A percentile compares a stretch with the other conserved stretches of the same genome.
These are phyloP conservation scores for Zaprionus capensis DNA, from an alignment of 1,140 invertebrate species.

Conservation along the genomic window DNA sequence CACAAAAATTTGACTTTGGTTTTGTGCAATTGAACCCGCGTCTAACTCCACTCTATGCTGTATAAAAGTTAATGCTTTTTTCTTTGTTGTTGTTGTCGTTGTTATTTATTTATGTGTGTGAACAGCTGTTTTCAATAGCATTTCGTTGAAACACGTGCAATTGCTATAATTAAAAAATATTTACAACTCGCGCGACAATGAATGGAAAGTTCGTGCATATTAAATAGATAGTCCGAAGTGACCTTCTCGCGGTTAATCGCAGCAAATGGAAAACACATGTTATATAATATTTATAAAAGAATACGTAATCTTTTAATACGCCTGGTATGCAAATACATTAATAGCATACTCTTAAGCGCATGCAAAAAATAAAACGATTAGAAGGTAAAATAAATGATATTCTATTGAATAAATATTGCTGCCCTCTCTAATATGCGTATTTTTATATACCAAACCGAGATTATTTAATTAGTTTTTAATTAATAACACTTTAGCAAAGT, in stretches of 20 bases:
- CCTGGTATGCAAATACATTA: background rate
- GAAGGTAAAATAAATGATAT: background rate
- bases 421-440: background rate
- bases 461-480: background rate
- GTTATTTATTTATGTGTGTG: background rate
- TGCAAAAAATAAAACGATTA: background rate
- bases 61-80: background rate
- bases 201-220: conserved; percentile 4
- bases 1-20: background rate
- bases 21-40: background rate
- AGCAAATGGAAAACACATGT: background rate
- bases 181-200: background rate
- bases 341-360: background rate
- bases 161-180: background rate
- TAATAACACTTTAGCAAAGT: background rate
- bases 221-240: background rate
- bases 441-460: background rate
- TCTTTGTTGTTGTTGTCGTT: background rate
- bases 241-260: conserved; percentile 1
- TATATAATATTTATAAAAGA: background rate
- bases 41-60: background rate
- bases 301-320: background rate
- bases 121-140: conserved; percentile 14
- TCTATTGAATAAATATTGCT: background rate
- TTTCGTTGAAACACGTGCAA: background rate